These are phyloP conservation scores for Xiphophorus birchmanni DNA, from an alignment of 2,797 vertebrate genomes.

Conservation along the genomic window DNA sequence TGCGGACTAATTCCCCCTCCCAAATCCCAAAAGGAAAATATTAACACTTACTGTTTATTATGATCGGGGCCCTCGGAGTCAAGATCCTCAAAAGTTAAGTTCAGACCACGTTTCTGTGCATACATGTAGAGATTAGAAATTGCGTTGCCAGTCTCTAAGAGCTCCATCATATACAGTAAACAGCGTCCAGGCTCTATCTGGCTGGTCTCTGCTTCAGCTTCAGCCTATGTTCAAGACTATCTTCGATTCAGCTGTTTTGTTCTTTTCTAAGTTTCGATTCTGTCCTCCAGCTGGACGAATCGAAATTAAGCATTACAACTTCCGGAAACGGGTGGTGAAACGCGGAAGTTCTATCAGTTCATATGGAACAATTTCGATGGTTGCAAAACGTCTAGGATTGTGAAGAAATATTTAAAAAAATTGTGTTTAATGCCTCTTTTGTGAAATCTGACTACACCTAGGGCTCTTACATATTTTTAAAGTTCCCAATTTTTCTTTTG, in stretches of 20 bases:
- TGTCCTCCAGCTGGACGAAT: neutral
- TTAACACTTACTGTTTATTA: constrained; percentile 50
- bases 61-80: constrained; percentile 46
- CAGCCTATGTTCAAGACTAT: fast-evolving
- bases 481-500: too few species aligned
- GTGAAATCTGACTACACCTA: too few species aligned
- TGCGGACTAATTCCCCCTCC: neutral
- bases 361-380: neutral
- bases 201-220: neutral
- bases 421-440: too few species aligned
- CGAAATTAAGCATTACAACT: neutral
- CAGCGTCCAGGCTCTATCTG: neutral
- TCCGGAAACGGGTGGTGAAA: neutral
- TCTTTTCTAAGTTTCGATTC: constrained; percentile 23
- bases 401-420: too few species aligned
- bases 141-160: constrained; percentile 16
- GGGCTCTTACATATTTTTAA: too few species aligned
- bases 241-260: neutral
- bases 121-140: constrained; percentile 44
- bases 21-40: neutral
- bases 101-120: neutral
- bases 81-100: constrained; percentile 15
- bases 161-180: constrained; percentile 35
- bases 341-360: neutral
- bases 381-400: too few species aligned